These are phyloP conservation scores for Rhinichthys klamathensis DNA, from an alignment of 2,113 vertebrate genomes.

Conservation along the genomic window DNA sequence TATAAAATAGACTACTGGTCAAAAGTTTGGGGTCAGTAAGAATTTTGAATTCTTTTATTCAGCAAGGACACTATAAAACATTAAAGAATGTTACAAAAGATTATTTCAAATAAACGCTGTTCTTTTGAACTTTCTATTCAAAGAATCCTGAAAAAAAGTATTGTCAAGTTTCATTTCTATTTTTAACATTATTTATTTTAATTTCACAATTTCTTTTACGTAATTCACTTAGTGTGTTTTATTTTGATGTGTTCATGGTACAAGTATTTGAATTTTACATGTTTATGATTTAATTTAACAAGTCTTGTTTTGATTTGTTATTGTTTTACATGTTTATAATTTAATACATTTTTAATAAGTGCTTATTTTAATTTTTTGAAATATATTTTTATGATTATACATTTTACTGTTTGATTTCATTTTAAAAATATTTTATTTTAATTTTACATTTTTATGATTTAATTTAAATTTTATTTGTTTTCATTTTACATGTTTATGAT, in stretches of 20 bases:
- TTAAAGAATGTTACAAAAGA: not conserved
- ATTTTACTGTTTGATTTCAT: not conserved
- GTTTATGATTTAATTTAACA: not conserved
- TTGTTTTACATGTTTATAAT: not conserved
- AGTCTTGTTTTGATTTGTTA: not conserved
- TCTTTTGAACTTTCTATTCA: not conserved
- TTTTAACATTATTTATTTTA: not conserved
- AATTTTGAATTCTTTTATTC: not conserved
- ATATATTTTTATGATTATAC: too few species aligned
- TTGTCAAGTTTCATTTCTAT: not conserved
- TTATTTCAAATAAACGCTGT: not conserved
- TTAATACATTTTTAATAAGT: not conserved
- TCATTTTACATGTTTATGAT: not conserved
- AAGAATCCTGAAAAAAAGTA: not conserved
- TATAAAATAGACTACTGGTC: not conserved
- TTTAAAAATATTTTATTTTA: not conserved
- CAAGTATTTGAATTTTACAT: not conserved
- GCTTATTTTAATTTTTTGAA: not conserved
- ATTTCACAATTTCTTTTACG: not conserved
- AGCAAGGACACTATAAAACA: not conserved
- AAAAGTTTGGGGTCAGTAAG: slow-evolving; percentile 5
- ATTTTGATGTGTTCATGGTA: too few species aligned
- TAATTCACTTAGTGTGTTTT: not conserved
- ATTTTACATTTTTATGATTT: not conserved
- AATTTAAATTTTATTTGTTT: not conserved